phyloP scores from a whole-genome alignment of 2,888 invertebrate genomes.

The Drosophila acutilabella region DNA sequence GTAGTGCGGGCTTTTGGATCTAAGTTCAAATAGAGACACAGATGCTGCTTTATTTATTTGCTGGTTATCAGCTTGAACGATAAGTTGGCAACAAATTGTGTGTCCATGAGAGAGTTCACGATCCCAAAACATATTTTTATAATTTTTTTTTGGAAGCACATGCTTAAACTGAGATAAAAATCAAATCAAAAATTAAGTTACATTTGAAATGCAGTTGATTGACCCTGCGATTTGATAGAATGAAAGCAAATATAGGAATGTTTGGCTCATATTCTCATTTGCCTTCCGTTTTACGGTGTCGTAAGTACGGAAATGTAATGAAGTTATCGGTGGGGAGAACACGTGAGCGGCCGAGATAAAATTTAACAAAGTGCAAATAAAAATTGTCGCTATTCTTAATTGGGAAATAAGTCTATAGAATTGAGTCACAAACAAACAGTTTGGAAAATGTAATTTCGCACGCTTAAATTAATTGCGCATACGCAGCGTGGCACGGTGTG shows the following conservation, averaged over 20 bases:
- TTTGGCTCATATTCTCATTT: constrained; percentile 1
- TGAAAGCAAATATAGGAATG: constrained; percentile 20
- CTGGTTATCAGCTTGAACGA: constrained; percentile 28
- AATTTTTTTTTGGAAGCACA: background rate
- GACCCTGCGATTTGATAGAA: constrained; percentile 28
- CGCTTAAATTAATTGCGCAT: constrained; percentile 59
- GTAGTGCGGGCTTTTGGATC: constrained; percentile 23
- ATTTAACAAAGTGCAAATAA: constrained; percentile 49
- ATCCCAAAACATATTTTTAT: background rate
- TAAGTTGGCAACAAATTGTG: constrained; percentile 21
- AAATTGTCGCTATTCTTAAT: constrained; percentile 40
- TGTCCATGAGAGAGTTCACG: constrained; percentile 48
- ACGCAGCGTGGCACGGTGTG: constrained; percentile 50
- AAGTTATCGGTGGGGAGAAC: constrained; percentile 35
- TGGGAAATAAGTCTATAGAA: constrained; percentile 57
- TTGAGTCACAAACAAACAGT: constrained; percentile 34
- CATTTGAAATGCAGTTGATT: constrained; percentile 20
- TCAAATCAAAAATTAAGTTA: constrained; percentile 5
- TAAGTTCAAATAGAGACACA: constrained; percentile 30
- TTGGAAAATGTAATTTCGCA: constrained; percentile 39
- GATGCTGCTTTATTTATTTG: constrained; percentile 26
- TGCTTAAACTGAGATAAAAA: constrained; percentile 3
- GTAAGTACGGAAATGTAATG: constrained; percentile 49
- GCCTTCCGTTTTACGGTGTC: constrained; percentile 34
- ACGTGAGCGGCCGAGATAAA: constrained; percentile 46